Conservation (phyloP, 2,113 vertebrate genomes). For the Cairina moschata region DNA sequence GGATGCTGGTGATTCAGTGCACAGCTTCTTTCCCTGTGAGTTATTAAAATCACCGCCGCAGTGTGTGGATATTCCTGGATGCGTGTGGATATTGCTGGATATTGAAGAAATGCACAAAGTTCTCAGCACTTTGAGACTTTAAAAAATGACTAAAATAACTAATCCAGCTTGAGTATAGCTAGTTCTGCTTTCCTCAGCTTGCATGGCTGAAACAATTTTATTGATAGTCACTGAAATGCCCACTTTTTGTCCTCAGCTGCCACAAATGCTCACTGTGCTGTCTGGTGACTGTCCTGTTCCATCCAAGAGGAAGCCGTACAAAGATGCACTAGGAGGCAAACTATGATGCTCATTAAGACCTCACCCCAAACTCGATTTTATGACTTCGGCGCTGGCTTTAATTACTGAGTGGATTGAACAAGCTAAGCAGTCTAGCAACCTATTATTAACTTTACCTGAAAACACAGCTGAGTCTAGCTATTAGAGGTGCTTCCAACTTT, state of each 20-base stretch:
- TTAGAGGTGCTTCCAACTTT: conserved; percentile 11
- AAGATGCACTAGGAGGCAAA: not conserved
- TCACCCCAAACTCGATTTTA: not conserved
- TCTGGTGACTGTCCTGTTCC: not conserved
- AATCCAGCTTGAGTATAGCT: not conserved
- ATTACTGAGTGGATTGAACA: conserved; percentile 31
- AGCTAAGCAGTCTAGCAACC: conserved; percentile 34
- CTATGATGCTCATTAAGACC: not conserved
- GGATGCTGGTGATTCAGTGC: not conserved
- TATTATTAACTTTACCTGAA: conserved; percentile 42
- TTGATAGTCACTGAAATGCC: not conserved
- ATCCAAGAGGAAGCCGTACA: not conserved
- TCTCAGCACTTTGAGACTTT: not conserved
- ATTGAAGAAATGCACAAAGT: not conserved
- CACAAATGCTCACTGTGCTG: not conserved
- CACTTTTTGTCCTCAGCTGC: not conserved
- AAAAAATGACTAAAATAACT: not conserved
- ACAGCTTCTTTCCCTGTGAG: not conserved
- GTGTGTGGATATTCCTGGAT: not conserved
- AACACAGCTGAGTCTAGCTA: conserved; percentile 7
- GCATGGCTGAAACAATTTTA: not conserved
- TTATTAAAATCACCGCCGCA: not conserved
- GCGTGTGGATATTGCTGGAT: not conserved
- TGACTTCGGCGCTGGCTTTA: not conserved
- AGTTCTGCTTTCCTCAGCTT: not conserved